phyloP scores from a whole-genome alignment of 92 coral and sea anemone genomes.

The Palythoa caribaeorum region DNA sequence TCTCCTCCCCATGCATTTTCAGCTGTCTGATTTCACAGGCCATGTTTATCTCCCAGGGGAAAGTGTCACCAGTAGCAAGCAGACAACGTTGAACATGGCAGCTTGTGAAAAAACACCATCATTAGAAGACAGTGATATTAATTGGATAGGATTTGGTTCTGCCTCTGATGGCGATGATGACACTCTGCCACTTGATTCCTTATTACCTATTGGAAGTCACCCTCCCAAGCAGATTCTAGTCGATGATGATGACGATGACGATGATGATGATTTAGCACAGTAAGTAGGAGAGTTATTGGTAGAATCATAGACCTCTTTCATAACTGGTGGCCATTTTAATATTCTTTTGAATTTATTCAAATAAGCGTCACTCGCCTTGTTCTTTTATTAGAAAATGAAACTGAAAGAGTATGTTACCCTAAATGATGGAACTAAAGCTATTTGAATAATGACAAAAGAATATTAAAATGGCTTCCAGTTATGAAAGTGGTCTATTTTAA shows the following conservation, averaged over 20 bases:
- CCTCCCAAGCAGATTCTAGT: slow-evolving; percentile 2
- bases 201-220: not conserved
- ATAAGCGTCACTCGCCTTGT: no score
- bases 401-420: no score
- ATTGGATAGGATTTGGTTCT: slow-evolving; percentile 52
- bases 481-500: slow-evolving; percentile 16
- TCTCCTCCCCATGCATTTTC: slow-evolving; percentile 60
- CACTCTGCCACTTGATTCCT: slow-evolving; percentile 1
- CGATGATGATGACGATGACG: not conserved
- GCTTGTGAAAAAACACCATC: no score
- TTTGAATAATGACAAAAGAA: not conserved
- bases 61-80: slow-evolving; percentile 31
- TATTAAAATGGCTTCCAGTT: slow-evolving; percentile 1
- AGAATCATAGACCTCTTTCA: slow-evolving; percentile 10
- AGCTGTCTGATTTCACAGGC: slow-evolving; percentile 59
- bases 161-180: not conserved
- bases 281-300: not conserved
- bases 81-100: slow-evolving; percentile 36
- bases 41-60: slow-evolving; percentile 49
- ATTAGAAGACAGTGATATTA: not conserved
- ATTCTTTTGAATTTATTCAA: no score
- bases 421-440: no score
- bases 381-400: no score
- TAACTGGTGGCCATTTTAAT: not conserved
- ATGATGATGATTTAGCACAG: not conserved